Conservation (phyloP, 2,113 vertebrate species). For the Poicephalus gulielmi region DNA sequence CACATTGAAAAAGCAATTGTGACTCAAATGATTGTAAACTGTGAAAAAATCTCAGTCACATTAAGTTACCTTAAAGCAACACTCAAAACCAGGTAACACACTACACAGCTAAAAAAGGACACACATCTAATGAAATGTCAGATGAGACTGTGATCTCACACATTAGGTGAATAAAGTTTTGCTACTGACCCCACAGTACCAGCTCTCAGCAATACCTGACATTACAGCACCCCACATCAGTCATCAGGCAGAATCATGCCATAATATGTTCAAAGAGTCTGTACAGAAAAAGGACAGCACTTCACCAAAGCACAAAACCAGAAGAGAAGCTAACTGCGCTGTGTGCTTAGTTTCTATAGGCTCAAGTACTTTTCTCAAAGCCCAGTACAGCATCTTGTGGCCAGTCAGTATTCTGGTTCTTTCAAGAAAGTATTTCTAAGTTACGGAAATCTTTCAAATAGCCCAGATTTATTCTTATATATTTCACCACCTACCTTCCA, state of each 20-base stretch:
- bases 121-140: not conserved
- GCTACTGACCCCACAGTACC: not conserved
- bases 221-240: not conserved
- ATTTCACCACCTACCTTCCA: conserved; percentile 86
- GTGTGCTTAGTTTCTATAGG: accelerated
- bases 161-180: not conserved
- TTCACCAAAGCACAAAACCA: not conserved
- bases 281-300: not conserved
- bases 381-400: not conserved
- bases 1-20: not conserved
- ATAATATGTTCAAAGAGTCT: accelerated
- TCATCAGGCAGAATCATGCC: not conserved
- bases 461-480: not conserved
- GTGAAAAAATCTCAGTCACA: not conserved
- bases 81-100: not conserved
- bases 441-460: not conserved
- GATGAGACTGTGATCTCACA: not conserved
- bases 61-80: not conserved
- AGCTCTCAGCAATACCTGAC: not conserved
- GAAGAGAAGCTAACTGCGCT: not conserved
- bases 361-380: not conserved
- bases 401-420: not conserved
- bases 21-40: not conserved
- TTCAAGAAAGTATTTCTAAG: not conserved
- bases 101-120: not conserved